Conservation (phyloP, 1,140 invertebrate genomes). For the Camponotus vicinus region DNA sequence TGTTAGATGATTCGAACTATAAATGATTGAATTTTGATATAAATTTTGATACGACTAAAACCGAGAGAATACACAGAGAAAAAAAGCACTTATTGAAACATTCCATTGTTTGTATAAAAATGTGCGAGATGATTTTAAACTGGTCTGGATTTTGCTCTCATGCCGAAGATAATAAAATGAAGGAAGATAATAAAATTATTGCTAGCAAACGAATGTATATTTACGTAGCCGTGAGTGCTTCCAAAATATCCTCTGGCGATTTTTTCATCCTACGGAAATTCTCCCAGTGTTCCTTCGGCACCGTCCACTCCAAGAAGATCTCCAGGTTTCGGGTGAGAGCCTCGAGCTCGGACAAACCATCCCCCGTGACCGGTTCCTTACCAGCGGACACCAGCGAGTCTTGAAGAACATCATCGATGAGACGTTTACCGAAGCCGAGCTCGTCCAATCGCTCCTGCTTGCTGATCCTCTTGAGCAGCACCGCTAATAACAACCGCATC, state of each 20-base stretch:
- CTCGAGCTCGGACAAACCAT: constrained; percentile 86
- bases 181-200: constrained; percentile 3
- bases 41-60: not conserved
- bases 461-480: constrained; percentile 93
- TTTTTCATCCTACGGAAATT: constrained; percentile 91
- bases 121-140: not conserved
- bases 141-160: constrained; percentile 25
- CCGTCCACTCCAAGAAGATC: constrained; percentile 92
- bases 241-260: constrained; percentile 92
- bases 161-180: constrained; percentile 19
- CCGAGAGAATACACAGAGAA: not conserved
- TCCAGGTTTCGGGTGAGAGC: constrained; percentile 91
- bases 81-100: not conserved
- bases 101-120: not conserved
- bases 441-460: constrained; percentile 91
- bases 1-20: not conserved
- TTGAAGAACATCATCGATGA: constrained; percentile 93
- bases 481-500: constrained; percentile 92
- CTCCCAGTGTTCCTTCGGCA: constrained; percentile 92
- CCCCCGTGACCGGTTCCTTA: constrained; percentile 88
- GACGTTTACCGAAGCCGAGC: constrained; percentile 92
- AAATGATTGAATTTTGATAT: constrained; percentile 20
- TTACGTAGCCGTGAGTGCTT: constrained; percentile 88
- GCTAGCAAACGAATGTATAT: not conserved
- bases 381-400: constrained; percentile 92